Evolutionary conservation across 1,140 invertebrate genomes (phyloP), one percentile per base, ranked within the genome.

Genomic region (Temnothorax curvispinosus): DNA sequence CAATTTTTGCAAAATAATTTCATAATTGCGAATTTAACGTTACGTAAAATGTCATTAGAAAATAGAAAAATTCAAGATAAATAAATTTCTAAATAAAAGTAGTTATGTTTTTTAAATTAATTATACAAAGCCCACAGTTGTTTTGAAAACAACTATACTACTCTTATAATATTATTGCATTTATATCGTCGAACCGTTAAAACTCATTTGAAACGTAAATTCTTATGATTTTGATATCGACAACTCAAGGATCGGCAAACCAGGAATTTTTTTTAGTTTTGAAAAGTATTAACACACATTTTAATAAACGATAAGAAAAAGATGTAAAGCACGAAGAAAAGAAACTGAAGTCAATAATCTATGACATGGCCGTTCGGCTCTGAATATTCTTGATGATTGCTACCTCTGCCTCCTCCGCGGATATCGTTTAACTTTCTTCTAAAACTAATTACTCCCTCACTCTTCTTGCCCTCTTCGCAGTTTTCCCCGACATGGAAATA

Each of bases 311-410:
- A 52, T 69, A 18, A 52, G 32, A 54, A 13, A 80, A 41, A 56
- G 5, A 80, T 8, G n/a, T 27, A 60, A 35, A 56, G 47, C 41
- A 35, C 15, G 47, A 9, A 5, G 4, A 56, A 41, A 41, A 80
- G 62, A 80, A 78, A 38, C 44, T 38, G 13, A 80, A 80, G 76
- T 35, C 62, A 80, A 80, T 80, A 80, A 80, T 80, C 77, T 69
- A 65, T 80, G 77, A 80, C 47, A n/a, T 50, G 35, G 15, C 32
- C 76, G 76, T 69, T 80, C 77, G 62, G 47, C 62, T 80, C 47
- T 80, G 21, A 80, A 80, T 80, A 65, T 80, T 54, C 62, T 54
- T 38, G 32, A 21, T 11, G 44, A 50, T 56, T n/a, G 21, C 9
- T 52, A 21, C 27, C 35, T 58, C 35, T 35, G 50, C 52, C 74